A percentile compares a stretch with the other conserved stretches of the same genome.
Conservation (phyloP, 1,140 invertebrate genomes). For the Drosophila pseudoananassae region DNA sequence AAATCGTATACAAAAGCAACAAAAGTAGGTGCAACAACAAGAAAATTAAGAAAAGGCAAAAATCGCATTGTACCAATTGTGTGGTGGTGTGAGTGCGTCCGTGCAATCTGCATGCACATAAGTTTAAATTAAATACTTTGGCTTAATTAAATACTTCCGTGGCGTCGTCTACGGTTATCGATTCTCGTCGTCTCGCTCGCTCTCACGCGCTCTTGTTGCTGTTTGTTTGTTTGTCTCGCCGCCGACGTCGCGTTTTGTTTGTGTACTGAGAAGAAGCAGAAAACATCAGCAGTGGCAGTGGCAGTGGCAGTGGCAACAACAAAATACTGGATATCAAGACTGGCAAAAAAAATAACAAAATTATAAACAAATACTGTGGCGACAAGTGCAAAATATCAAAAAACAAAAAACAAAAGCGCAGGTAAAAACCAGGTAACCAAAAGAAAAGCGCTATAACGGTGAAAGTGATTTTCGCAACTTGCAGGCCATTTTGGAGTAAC, state of each 20-base stretch:
- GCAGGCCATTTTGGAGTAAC: background rate
- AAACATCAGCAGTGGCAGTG: conserved; percentile 8
- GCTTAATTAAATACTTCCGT: conserved; percentile 80
- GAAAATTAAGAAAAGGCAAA: conserved; percentile 56
- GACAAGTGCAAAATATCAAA: conserved; percentile 47
- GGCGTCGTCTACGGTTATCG: conserved; percentile 59
- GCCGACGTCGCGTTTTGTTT: conserved; percentile 41
- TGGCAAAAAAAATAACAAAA: conserved; percentile 17
- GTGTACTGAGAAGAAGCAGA: conserved; percentile 30
- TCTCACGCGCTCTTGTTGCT: conserved; percentile 29
- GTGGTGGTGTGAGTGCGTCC: conserved; percentile 30
- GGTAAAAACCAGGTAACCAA: conserved; percentile 1
- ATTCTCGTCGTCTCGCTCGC: conserved; percentile 49
- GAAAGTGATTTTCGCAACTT: conserved; percentile 37
- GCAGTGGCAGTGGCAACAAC: conserved; percentile 5
- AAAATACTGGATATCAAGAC: background rate
- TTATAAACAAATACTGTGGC: conserved; percentile 15
- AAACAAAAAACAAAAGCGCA: conserved; percentile 30
- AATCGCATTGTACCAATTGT: conserved; percentile 48
- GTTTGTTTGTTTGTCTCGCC: conserved; percentile 33
- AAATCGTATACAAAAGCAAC: conserved; percentile 43
- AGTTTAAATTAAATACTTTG: conserved; percentile 80
- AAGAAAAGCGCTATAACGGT: conserved; percentile 49
- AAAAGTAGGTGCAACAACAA: conserved; percentile 32
- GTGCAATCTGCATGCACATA: conserved; percentile 67